Conservation (phyloP, 2,888 invertebrate genomes). For the Drosophila prostipennis region DNA sequence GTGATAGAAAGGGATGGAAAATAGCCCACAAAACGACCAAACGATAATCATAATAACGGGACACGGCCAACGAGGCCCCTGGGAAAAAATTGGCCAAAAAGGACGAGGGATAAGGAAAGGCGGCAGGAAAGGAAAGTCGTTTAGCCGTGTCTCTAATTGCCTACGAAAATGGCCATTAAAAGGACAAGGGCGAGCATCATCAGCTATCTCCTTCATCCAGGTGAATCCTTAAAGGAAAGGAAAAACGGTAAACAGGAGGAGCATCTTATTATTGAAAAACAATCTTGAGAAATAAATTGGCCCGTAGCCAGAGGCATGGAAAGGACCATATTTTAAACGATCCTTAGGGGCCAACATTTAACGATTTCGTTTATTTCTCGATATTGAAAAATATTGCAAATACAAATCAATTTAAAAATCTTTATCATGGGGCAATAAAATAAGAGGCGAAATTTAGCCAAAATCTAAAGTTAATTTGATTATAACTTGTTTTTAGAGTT, state of each 20-base stretch:
- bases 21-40: slow-evolving; percentile 67
- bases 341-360: not conserved
- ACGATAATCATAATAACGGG: slow-evolving; percentile 77
- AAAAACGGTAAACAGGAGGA: slow-evolving; percentile 5
- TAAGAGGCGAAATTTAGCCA: no score
- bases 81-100: slow-evolving; percentile 49
- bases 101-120: slow-evolving; percentile 13
- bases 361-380: not conserved
- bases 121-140: slow-evolving; percentile 26
- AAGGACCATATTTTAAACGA: slow-evolving; percentile 20
- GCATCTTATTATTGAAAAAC: slow-evolving; percentile 69
- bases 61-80: slow-evolving; percentile 65
- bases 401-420: not conserved
- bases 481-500: no score
- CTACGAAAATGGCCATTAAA: slow-evolving; percentile 39
- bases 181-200: slow-evolving; percentile 5
- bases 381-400: not conserved
- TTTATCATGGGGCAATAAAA: not conserved
- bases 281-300: slow-evolving; percentile 46
- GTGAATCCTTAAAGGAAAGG: slow-evolving; percentile 35
- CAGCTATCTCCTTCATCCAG: slow-evolving; percentile 42
- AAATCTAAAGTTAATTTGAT: no score
- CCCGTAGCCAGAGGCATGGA: not conserved
- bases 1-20: slow-evolving; percentile 13
- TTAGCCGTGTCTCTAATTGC: slow-evolving; percentile 65